Evolutionary conservation across 1,140 invertebrate genomes (phyloP), one percentile per base, ranked within the genome.

Genomic region (Calliopsis andreniformis): DNA sequence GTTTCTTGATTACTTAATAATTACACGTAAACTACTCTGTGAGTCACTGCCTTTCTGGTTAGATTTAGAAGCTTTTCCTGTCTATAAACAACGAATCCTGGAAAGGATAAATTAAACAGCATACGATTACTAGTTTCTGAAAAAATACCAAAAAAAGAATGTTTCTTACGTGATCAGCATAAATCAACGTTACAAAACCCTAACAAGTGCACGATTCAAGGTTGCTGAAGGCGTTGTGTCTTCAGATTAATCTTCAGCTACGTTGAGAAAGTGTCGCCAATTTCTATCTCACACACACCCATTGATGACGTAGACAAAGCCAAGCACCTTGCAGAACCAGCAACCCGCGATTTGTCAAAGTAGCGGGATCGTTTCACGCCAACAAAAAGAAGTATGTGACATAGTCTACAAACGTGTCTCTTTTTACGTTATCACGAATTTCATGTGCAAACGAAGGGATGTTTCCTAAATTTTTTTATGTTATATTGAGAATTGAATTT

Each of bases 221-320:
- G n/a, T 28, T 53, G 35, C 30, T 42, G 39, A 25, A 51, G 67
- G 53, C 67, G 43, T 67, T 32, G 30, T 6, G 10, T 49, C 18
- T 39, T 7, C 47, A 67, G 67, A 81, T 82, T 82, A 82, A 81
- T 72, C 62, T 53, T 25, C 14, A 14, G 30, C 39, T 55, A 62
- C 49, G 56, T 63, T 25, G 49, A 23, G 28, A 14, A 66, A 73
- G 49, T 66, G 55, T 73, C 67, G 80, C 49, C 32, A 18, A 61
- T 55, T 81, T 30, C 67, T 81, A 59, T 32, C 42, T 53, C 28
- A 62, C 61, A 47, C 39, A 20, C 45, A 64, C 49, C 45, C 66
- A 49, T 63, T 59, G 76, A 73, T 69, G 72, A 82, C 80, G 45
- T 16, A 73, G 49, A 81, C 73, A 82, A 82, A 82, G 67, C 63